phyloP scores from a whole-genome alignment of 2,113 vertebrate genomes.

The Crotophaga sulcirostris region DNA sequence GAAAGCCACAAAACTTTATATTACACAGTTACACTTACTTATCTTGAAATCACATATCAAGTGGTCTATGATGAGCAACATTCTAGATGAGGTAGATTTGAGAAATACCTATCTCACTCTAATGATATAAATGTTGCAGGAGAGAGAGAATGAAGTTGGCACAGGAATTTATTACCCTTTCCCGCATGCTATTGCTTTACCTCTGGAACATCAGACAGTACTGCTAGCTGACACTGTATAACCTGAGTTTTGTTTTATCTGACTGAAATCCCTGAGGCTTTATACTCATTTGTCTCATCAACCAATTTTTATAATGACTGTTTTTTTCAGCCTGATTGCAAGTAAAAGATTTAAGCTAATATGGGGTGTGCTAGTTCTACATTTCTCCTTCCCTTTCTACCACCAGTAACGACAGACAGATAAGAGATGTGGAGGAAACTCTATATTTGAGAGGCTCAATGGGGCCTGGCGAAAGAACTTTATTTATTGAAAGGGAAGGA shows the following conservation, averaged over 20 bases:
- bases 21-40: neutral
- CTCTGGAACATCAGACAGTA: neutral
- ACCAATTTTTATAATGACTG: neutral
- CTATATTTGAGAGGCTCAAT: neutral
- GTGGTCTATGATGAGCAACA: neutral
- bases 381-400: neutral
- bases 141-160: neutral
- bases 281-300: neutral
- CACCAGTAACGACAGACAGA: neutral
- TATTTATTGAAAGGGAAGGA: neutral
- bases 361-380: neutral
- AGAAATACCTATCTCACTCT: neutral
- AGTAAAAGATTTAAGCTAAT: neutral
- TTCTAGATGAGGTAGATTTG: conserved; percentile 48
- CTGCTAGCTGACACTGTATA: neutral
- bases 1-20: neutral
- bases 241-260: conserved; percentile 22
- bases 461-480: neutral
- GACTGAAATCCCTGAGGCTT: conserved; percentile 49
- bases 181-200: neutral
- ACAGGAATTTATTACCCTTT: neutral
- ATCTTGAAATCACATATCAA: neutral
- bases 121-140: neutral
- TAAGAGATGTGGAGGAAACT: neutral
- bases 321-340: neutral